A percentile compares a stretch with the other conserved stretches of the same genome.
phyloP scores from a whole-genome alignment of 1,140 invertebrate genomes.

The Ips nitidus region DNA sequence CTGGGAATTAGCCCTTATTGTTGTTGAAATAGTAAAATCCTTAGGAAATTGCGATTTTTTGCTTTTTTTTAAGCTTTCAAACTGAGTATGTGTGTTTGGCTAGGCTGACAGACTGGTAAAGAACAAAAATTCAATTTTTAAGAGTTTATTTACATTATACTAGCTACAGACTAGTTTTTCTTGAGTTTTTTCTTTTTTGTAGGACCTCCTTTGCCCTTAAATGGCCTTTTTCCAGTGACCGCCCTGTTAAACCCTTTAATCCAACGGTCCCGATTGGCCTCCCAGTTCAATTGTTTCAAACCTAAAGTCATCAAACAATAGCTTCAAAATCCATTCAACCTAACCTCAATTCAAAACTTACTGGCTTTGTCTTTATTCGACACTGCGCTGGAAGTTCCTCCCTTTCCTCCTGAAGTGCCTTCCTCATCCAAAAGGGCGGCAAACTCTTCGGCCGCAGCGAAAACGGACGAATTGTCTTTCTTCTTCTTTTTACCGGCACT shows the following conservation, averaged over 20 bases:
- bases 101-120: no score
- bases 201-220: background rate
- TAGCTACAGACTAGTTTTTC: no score
- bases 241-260: conserved; percentile 46
- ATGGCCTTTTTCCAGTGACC: conserved; percentile 14
- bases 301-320: conserved; percentile 35
- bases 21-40: no score
- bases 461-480: conserved; percentile 42
- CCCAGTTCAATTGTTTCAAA: conserved; percentile 49
- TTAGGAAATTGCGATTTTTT: no score
- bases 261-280: conserved; percentile 49
- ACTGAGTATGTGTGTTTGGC: no score
- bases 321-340: background rate
- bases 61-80: no score
- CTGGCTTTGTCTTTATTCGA: conserved; percentile 50
- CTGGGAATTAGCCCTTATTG: no score
- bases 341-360: conserved; percentile 32
- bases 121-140: no score
- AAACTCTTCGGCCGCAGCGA: conserved; percentile 53
- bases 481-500: conserved; percentile 32
- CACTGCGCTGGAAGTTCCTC: conserved; percentile 47
- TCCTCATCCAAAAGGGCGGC: conserved; percentile 50
- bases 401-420: conserved; percentile 44
- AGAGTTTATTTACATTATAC: no score
- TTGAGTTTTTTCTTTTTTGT: background rate